Base-by-base conservation (phyloP, 2,888 invertebrate genomes). In the Aquatica leii region DNA sequence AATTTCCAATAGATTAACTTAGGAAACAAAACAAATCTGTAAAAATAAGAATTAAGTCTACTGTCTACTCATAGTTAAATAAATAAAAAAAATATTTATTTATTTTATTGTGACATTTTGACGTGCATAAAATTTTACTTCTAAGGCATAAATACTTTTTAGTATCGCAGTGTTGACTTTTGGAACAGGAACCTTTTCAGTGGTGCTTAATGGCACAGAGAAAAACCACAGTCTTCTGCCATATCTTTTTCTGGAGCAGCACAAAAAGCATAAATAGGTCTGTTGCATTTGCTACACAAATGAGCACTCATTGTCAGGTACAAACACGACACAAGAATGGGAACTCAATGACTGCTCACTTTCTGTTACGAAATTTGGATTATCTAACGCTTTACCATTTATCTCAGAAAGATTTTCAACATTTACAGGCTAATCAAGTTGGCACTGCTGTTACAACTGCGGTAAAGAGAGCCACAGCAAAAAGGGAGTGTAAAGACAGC, bases 311-410 rank as follows among this genome's bases (percentile, higher is more conserved):
- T 49, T 49, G 49, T 49, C 21, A 4, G 20, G 49, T 9, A 49
- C 49, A 49, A 49, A 49, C 49, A 49, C 49, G 21, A 14, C 24
- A 49, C 18, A 21, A 18, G 24, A 49, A 24, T 49, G 49, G 49
- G 49, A 49, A 21, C 24, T 49, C 49, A 24, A 20, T 17, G 20
- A 21, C 17, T 49, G 49, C 20, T 21, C 20, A 49, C 18, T 5
- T 37, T 37, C n/a, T 37, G 3, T 1, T 12, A 24, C 14, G 49
- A 24, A 49, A 20, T 21, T 3, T 17, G 49, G 49, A 49, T 18
- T 24, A 49, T 49, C 49, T 49, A 46, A 17, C 15, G 46, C 2
- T 46, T 46, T 14, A 4, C 18, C 46, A 46, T 46, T n/a, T n/a
- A n/a, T 14, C 6, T 14, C 43, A 12, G 14, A n/a, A n/a, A 12